These are phyloP conservation scores for Leptura quadrifasciata DNA, from an alignment of 2,888 invertebrate species.

Conservation along the genomic window DNA sequence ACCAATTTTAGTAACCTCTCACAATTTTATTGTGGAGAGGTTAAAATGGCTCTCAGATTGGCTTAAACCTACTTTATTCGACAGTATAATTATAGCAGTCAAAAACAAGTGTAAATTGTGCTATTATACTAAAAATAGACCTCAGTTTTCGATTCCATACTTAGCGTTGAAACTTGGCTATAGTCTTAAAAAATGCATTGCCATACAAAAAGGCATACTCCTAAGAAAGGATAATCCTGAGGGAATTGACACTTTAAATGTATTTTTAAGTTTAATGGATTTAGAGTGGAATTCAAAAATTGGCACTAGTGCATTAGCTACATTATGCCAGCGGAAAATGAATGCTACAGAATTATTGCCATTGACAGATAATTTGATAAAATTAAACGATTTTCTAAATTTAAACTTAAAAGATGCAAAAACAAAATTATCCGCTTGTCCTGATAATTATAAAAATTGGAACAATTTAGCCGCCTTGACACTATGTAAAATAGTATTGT, in stretches of 20 bases:
- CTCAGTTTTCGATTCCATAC: constrained; percentile 41
- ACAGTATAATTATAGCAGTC: constrained; percentile 25
- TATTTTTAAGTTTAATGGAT: constrained; percentile 42
- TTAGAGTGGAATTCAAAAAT: constrained; percentile 45
- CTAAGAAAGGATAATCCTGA: constrained; percentile 37
- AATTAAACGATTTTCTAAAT: constrained; percentile 46
- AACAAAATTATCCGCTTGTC: constrained; percentile 22
- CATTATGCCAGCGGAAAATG: constrained; percentile 36
- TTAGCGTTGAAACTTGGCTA: constrained; percentile 47
- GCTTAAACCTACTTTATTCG: constrained; percentile 20
- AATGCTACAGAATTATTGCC: constrained; percentile 46
- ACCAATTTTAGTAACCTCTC: no score
- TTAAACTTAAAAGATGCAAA: constrained; percentile 22
- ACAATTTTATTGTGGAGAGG: no score
- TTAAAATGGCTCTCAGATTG: neutral
- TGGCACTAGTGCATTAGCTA: constrained; percentile 44
- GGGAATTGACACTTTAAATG: constrained; percentile 26
- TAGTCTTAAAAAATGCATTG: constrained; percentile 45
- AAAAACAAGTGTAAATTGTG: constrained; percentile 19
- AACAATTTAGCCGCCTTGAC: constrained; percentile 17
- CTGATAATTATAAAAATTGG: constrained; percentile 29
- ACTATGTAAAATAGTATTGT: constrained; percentile 43
- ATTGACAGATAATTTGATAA: constrained; percentile 47
- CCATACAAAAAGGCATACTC: constrained; percentile 41
- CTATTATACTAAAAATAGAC: constrained; percentile 13